phyloP scores from a whole-genome alignment of 2,113 vertebrate species.

The Ptilorrhoa leucosticta region DNA sequence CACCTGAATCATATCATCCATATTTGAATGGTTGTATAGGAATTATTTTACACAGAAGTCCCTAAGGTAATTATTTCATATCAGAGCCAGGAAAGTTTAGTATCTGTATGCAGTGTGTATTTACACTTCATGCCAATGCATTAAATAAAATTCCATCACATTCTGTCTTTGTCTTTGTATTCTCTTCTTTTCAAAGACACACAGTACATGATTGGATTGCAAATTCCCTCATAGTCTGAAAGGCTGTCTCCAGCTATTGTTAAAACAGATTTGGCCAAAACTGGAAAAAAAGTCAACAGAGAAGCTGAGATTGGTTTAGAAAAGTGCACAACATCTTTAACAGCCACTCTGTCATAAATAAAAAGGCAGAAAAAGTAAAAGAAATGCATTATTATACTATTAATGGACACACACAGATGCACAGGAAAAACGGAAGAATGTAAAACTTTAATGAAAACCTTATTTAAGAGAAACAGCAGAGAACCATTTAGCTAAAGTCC shows the following conservation, averaged over 20 bases:
- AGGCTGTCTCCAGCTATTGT: background rate
- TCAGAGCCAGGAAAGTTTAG: slow-evolving; percentile 5
- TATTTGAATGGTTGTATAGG: slow-evolving; percentile 46
- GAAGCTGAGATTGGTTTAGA: background rate
- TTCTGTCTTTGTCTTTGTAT: slow-evolving; percentile 30
- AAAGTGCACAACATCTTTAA: background rate
- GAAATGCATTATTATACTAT: background rate
- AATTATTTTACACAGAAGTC: slow-evolving; percentile 55
- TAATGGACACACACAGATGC: background rate
- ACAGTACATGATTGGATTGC: background rate
- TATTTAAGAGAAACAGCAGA: background rate
- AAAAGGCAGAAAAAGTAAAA: background rate
- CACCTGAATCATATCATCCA: slow-evolving; percentile 28
- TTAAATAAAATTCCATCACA: slow-evolving; percentile 42
- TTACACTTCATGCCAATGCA: slow-evolving; percentile 45
- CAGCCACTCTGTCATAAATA: background rate
- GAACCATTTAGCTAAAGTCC: background rate
- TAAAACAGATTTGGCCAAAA: background rate
- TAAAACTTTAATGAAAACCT: background rate
- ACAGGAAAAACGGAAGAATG: background rate
- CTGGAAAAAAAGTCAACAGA: background rate
- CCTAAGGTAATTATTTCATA: slow-evolving; percentile 54
- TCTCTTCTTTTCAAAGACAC: background rate
- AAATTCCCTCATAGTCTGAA: background rate
- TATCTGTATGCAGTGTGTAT: slow-evolving; percentile 43